A percentile compares a stretch with the other conserved stretches of the same genome.
Conservation (phyloP, 1,140 invertebrate genomes). For the Dreissena polymorpha region DNA sequence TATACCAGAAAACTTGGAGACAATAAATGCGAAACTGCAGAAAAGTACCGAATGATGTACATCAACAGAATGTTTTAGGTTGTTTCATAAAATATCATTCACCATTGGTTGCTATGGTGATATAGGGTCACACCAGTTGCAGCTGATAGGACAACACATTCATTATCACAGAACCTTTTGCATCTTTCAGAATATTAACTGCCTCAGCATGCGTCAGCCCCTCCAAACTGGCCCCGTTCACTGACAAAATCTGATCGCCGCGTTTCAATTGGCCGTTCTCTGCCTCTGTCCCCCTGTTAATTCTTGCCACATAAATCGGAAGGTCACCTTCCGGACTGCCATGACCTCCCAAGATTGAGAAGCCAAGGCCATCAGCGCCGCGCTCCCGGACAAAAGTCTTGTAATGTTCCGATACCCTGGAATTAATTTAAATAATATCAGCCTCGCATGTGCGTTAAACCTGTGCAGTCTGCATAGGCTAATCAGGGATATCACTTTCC, state of each 20-base stretch:
- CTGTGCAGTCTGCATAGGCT: too few relatives aligned
- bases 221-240: slow-evolving; percentile 82
- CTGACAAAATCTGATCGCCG: slow-evolving; percentile 84
- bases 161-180: slow-evolving; percentile 82
- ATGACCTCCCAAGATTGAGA: slow-evolving; percentile 90
- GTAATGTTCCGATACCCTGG: slow-evolving; percentile 67
- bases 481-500: too few relatives aligned
- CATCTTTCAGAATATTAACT: slow-evolving; percentile 83
- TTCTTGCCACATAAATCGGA: slow-evolving; percentile 91
- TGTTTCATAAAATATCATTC: too few relatives aligned
- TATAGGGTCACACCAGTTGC: too few relatives aligned
- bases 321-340: slow-evolving; percentile 88
- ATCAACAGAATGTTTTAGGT: too few relatives aligned
- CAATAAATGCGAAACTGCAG: too few relatives aligned
- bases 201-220: slow-evolving; percentile 84
- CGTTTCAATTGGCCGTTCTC: slow-evolving; percentile 84
- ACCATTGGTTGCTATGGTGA: too few relatives aligned
- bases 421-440: too few relatives aligned
- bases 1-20: too few relatives aligned
- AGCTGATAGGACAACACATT: slow-evolving; percentile 76
- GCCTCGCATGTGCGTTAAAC: too few relatives aligned
- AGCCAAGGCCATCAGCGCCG: slow-evolving; percentile 88
- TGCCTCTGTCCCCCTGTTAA: slow-evolving; percentile 87
- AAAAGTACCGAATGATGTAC: too few relatives aligned
- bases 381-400: slow-evolving; percentile 85